phyloP scores from a whole-genome alignment of 1,140 invertebrate species.

The Drosophila chauvacae region DNA sequence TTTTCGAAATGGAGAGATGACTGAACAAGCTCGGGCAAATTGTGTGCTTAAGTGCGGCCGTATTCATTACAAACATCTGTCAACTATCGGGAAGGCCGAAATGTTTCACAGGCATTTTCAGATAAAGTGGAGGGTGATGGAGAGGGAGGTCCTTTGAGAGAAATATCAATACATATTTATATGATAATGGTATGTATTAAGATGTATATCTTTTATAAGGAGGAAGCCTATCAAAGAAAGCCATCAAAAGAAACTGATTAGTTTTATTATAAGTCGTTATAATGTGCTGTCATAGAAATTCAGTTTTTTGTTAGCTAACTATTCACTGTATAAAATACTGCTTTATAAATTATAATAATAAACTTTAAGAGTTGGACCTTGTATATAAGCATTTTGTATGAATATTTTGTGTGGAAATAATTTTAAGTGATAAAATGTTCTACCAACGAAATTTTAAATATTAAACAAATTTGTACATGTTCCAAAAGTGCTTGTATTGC shows the following conservation, averaged over 20 bases:
- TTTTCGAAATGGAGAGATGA: constrained; percentile 24
- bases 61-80: constrained; percentile 72
- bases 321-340: no score
- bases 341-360: no score
- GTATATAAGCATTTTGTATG: no score
- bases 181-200: background rate
- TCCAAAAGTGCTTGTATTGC: no score
- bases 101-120: constrained; percentile 20
- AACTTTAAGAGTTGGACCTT: no score
- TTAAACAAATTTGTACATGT: no score
- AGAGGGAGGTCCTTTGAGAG: background rate
- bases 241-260: background rate
- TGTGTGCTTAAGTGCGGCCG: constrained; percentile 25
- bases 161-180: background rate
- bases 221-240: background rate
- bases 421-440: no score
- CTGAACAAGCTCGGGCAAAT: constrained; percentile 11
- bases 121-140: background rate
- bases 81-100: constrained; percentile 29
- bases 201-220: background rate
- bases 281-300: no score
- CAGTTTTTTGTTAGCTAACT: no score
- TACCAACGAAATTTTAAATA: no score
- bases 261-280: background rate
- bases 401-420: no score